Evolutionary conservation across 2,888 invertebrate genomes (phyloP).

Genomic region (Ptilodon capucinus): DNA sequence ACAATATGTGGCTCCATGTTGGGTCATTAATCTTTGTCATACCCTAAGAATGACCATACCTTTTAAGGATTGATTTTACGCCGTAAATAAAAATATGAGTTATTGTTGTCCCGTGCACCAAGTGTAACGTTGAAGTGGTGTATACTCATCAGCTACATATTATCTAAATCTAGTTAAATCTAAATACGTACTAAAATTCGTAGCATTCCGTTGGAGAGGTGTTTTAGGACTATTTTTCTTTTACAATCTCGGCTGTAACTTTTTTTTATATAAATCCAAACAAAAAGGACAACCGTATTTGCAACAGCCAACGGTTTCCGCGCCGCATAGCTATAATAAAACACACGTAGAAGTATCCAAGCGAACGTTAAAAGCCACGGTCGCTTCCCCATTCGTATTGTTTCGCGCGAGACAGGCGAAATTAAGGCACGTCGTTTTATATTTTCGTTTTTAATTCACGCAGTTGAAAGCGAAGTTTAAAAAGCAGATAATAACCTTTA

Average conservation of each 20-base stretch:
- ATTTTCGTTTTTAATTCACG: constrained; percentile 71
- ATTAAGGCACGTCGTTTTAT: constrained; percentile 67
- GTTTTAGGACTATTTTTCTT: not conserved
- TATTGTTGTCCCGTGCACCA: constrained; percentile 14
- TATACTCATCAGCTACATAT: no score
- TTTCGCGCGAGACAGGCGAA: constrained; percentile 62
- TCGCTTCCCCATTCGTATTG: constrained; percentile 53
- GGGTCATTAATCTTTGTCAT: constrained; percentile 63
- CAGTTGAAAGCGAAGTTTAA: constrained; percentile 68
- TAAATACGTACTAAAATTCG: not conserved
- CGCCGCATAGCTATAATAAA: constrained; percentile 30
- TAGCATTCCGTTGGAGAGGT: not conserved
- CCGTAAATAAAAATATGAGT: constrained; percentile 34
- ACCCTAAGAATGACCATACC: constrained; percentile 57
- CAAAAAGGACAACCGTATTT: constrained; percentile 26
- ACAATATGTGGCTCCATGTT: constrained; percentile 58
- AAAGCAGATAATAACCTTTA: constrained; percentile 74
- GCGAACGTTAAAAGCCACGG: constrained; percentile 50
- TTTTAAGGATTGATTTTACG: constrained; percentile 37
- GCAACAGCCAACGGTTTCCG: constrained; percentile 30
- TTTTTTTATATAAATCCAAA: constrained; percentile 4
- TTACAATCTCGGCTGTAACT: not conserved
- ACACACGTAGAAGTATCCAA: constrained; percentile 32
- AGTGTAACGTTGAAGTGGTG: not conserved
- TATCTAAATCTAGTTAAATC: no score